Conservation (phyloP, 2,797 vertebrate species). For the Todus mexicanus region DNA sequence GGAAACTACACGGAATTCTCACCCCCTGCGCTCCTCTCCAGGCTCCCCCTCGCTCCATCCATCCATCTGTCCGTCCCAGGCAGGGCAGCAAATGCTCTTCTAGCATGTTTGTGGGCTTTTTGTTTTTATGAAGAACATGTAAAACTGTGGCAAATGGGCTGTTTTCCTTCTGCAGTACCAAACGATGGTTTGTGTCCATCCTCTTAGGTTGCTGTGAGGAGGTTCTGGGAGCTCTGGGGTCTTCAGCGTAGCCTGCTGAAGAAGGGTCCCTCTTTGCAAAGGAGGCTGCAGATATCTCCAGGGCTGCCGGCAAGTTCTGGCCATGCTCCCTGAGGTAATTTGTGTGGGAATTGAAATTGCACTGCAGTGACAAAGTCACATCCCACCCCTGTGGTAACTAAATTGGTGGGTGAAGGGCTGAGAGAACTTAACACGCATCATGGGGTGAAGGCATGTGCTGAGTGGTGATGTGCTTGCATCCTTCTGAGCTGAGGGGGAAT, state of each 20-base stretch:
- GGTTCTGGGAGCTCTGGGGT: no score
- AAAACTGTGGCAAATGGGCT: background rate
- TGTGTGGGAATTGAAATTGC: background rate
- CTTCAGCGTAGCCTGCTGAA: no score
- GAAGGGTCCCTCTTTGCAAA: background rate
- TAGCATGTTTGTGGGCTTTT: background rate
- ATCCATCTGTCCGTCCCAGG: background rate
- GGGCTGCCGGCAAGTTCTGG: background rate
- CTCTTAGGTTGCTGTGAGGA: rapidly evolving
- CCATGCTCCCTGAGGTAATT: background rate
- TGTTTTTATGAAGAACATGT: background rate
- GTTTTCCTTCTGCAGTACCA: background rate
- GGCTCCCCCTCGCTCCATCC: no score
- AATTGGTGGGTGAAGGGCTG: background rate
- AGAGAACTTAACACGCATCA: rapidly evolving
- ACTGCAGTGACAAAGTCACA: rapidly evolving
- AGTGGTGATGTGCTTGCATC: background rate
- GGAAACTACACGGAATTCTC: slow-evolving; percentile 75
- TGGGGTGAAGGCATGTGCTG: background rate
- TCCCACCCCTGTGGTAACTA: background rate
- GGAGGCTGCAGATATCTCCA: background rate
- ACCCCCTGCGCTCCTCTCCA: background rate
- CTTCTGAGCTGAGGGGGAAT: background rate
- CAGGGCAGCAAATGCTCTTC: background rate
- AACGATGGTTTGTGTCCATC: no score